phyloP scores from a whole-genome alignment of 2,888 invertebrate species.

The Volucella inflata region DNA sequence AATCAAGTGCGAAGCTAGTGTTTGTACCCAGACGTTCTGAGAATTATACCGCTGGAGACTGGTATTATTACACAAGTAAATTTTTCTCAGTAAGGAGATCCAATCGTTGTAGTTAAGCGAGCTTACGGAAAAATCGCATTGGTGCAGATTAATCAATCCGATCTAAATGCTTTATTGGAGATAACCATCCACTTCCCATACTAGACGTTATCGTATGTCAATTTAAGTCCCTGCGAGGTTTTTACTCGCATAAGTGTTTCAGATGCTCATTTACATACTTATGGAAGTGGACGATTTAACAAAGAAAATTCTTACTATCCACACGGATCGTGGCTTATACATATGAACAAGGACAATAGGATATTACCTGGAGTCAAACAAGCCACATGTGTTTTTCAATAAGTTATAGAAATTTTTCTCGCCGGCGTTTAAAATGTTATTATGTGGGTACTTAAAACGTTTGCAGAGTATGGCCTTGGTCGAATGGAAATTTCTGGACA shows the following conservation, averaged over 20 bases:
- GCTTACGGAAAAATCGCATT: conserved; percentile 36
- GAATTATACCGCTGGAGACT: neutral
- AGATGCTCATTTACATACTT: too few relatives aligned
- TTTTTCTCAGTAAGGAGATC: conserved; percentile 10
- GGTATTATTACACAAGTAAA: neutral
- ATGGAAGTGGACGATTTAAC: too few relatives aligned
- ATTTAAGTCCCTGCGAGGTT: too few relatives aligned
- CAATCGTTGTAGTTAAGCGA: conserved; percentile 22
- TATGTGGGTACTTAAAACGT: conserved; percentile 35
- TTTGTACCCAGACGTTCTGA: neutral
- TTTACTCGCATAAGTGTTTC: too few relatives aligned
- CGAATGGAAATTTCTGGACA: too few relatives aligned
- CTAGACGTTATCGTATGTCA: too few relatives aligned
- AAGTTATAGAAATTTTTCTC: conserved; percentile 45
- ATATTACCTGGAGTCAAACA: too few relatives aligned
- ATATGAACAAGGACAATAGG: too few relatives aligned
- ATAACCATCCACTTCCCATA: conserved; percentile 36
- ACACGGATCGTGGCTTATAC: too few relatives aligned
- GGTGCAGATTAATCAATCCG: conserved; percentile 58
- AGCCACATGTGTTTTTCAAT: conserved; percentile 47
- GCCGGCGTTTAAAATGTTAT: conserved; percentile 12
- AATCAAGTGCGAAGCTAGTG: too few relatives aligned
- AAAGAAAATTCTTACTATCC: too few relatives aligned
- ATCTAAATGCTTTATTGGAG: conserved; percentile 42
- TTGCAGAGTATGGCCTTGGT: neutral